Evolutionary conservation across 2,797 vertebrate species (phyloP), one percentile per base, ranked within the genome.

Genomic region (Lithobates pipiens): DNA sequence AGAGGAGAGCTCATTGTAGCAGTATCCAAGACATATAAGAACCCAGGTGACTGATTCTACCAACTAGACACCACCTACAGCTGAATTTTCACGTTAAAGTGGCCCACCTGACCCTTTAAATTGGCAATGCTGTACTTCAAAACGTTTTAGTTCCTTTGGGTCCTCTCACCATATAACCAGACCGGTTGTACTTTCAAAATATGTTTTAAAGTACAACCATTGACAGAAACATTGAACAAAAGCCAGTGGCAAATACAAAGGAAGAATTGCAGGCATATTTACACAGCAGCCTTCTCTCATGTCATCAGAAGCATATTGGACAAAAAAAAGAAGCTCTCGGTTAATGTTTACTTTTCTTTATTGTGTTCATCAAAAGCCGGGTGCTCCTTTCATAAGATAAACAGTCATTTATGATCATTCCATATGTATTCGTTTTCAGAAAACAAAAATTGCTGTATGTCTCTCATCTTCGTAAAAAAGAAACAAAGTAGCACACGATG

Each of bases 281-380:
- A 68, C 82, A 50, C 73, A 76, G 32, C 72, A 76, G 61, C 46
- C 29, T 54, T 7, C 57, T 50, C 50, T 83, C 27, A 23, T 57
- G 23, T 25, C 23, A 63, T 72, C 39, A 36, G 65, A 34, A 54
- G 39, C 67, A 68, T 8, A 27, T n/a, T 18, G 13, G 42, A 50
- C 44, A 72, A 25, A 69, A 72, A 25, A 69, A 75, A 46, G 13
- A 67, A 69, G 27, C 18, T 23, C 25, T 65, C 3, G 2, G 10
- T 63, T 82, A 65, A 75, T 44, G 27, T 65, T 75, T 73, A 73
- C 32, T 21, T 74, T 21, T 6, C 25, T 61, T 46, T 44, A n/a
- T 73, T 44, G 69, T 82, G 57, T 34, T 32, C 34, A 73, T 82
- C 50, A 57, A 82, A 82, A 34, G 34, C 80, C 10, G 21, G 68